Conservation (phyloP, 2,797 vertebrate genomes). For the Monodelphis domestica region DNA sequence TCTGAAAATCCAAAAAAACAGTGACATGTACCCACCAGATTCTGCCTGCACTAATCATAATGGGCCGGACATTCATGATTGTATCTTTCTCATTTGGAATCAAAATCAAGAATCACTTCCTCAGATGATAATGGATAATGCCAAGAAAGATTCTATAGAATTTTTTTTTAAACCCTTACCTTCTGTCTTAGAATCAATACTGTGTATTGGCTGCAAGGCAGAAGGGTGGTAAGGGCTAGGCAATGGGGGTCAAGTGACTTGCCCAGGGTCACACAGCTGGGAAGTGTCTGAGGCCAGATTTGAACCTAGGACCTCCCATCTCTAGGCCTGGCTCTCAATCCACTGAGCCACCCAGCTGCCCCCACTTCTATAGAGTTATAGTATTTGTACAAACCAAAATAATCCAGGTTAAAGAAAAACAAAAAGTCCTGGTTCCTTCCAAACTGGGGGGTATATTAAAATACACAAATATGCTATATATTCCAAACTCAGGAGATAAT, state of each 20-base stretch:
- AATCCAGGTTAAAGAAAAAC: constrained; percentile 40
- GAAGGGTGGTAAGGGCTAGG: too few species aligned
- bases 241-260: too few species aligned
- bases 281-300: too few species aligned
- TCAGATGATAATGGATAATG: not conserved
- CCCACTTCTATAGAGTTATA: constrained; percentile 47
- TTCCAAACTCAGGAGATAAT: too few species aligned
- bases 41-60: not conserved
- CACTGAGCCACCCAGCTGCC: too few species aligned
- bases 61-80: not conserved
- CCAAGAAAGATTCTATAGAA: constrained; percentile 31
- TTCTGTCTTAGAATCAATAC: too few species aligned
- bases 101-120: constrained; percentile 8
- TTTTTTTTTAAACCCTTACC: too few species aligned
- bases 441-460: not conserved
- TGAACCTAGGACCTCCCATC: too few species aligned
- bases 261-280: too few species aligned
- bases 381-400: constrained; percentile 15
- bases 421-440: not conserved
- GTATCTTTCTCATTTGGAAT: not conserved
- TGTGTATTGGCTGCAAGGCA: too few species aligned
- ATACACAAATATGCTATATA: not conserved
- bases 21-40: not conserved
- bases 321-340: too few species aligned
- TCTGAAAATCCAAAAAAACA: constrained; percentile 80